A percentile compares a stretch with the other conserved stretches of the same genome.
Evolutionary conservation across 1,140 invertebrate genomes (phyloP).

Genomic region (Neodiprion fabricii): DNA sequence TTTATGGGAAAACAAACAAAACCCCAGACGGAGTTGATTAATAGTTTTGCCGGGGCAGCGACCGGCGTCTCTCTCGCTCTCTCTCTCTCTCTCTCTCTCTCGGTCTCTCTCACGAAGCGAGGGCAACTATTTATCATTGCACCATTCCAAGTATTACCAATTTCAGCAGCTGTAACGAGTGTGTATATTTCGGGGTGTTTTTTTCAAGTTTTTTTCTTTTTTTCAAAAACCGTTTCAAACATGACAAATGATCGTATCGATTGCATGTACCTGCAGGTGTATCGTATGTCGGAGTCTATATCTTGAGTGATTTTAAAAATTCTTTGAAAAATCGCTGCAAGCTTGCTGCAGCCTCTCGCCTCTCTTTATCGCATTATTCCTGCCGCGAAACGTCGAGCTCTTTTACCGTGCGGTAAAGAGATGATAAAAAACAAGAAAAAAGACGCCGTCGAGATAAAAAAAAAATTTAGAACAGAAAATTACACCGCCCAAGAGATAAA

Average conservation of each 20-base stretch:
- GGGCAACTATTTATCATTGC: constrained; percentile 46
- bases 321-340: no score
- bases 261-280: neutral
- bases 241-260: constrained; percentile 1
- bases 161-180: constrained; percentile 43
- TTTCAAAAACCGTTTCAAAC: constrained; percentile 1
- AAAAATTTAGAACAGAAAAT: neutral
- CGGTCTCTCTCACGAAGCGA: constrained; percentile 21
- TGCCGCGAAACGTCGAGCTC: neutral
- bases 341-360: no score
- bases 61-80: constrained; percentile 18
- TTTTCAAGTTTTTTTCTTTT: constrained; percentile 28
- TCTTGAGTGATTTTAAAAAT: neutral
- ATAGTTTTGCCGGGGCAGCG: constrained; percentile 33
- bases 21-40: constrained; percentile 41
- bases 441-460: neutral
- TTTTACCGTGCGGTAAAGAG: neutral
- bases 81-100: constrained; percentile 16
- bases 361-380: neutral
- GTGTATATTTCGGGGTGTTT: constrained; percentile 37
- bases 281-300: neutral
- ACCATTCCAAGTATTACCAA: constrained; percentile 45
- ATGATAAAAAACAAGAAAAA: neutral
- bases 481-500: neutral
- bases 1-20: constrained; percentile 40